These are phyloP conservation scores for Ameiurus melas DNA, from an alignment of 2,113 vertebrate species.

Conservation along the genomic window DNA sequence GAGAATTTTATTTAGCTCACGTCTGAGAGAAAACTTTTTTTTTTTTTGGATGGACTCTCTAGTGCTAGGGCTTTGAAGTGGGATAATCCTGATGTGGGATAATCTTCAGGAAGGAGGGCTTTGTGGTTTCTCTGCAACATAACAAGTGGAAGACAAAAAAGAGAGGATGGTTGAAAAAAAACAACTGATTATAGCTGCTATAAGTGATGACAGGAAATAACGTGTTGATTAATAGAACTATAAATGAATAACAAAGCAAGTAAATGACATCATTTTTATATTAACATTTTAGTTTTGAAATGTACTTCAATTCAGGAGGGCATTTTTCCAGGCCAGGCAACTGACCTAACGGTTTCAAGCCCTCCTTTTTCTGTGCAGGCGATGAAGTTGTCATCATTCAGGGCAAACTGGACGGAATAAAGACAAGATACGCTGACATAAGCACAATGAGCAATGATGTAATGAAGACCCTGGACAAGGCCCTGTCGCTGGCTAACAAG, in stretches of 20 bases:
- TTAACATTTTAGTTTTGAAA: neutral
- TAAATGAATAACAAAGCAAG: neutral
- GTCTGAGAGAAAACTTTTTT: neutral
- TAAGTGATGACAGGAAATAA: neutral
- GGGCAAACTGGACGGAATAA: constrained; percentile 94
- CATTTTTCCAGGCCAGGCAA: neutral
- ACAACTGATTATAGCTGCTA: neutral
- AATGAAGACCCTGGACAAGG: constrained; percentile 82
- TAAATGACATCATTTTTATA: neutral
- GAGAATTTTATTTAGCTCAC: neutral
- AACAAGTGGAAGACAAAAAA: neutral
- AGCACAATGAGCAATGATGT: constrained; percentile 81
- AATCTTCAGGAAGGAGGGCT: neutral
- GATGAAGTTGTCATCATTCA: constrained; percentile 97
- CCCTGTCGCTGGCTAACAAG: constrained; percentile 79
- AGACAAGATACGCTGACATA: constrained; percentile 90
- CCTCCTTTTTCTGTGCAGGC: constrained; percentile 69
- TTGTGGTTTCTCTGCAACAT: neutral
- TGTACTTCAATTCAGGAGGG: neutral
- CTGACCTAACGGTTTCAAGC: neutral
- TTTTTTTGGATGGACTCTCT: neutral
- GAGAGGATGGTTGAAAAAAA: neutral
- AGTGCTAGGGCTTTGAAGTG: neutral
- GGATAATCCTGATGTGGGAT: neutral
- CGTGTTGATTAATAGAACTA: neutral